phyloP scores from a whole-genome alignment of 2,113 vertebrate genomes.

The Phocoena phocoena region DNA sequence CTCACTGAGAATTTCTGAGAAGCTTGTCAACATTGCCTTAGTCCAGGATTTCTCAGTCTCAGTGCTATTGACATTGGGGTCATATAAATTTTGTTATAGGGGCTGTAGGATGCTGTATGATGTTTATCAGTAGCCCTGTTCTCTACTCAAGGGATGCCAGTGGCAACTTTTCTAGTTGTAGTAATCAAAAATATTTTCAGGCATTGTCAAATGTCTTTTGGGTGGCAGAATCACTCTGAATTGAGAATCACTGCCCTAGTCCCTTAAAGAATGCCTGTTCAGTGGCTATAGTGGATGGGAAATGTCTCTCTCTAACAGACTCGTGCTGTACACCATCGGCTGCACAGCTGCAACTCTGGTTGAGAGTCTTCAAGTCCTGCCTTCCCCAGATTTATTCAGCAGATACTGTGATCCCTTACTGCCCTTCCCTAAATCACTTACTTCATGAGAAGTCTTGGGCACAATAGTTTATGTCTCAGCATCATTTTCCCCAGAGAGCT shows the following conservation, averaged over 20 bases:
- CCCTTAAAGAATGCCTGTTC: not conserved
- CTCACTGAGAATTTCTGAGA: not conserved
- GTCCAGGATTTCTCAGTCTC: not conserved
- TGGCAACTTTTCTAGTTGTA: not conserved
- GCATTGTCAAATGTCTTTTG: not conserved
- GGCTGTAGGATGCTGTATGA: too few species aligned
- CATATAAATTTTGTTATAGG: not conserved
- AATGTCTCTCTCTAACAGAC: accelerated
- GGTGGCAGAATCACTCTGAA: not conserved
- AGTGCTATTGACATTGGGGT: not conserved
- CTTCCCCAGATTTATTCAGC: not conserved
- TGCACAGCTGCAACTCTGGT: not conserved
- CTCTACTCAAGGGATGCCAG: not conserved
- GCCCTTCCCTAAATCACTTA: not conserved
- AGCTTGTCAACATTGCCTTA: not conserved
- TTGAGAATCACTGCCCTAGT: not conserved
- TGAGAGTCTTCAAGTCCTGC: accelerated
- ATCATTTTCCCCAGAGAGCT: not conserved
- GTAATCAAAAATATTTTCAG: not conserved
- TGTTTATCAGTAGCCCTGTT: not conserved
- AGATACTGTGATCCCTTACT: accelerated
- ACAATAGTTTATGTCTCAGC: not conserved
- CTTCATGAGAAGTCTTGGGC: not conserved
- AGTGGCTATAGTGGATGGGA: accelerated
- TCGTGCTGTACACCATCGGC: accelerated